Conservation (phyloP, 2,113 vertebrate genomes). For the Cynocephalus volans region DNA sequence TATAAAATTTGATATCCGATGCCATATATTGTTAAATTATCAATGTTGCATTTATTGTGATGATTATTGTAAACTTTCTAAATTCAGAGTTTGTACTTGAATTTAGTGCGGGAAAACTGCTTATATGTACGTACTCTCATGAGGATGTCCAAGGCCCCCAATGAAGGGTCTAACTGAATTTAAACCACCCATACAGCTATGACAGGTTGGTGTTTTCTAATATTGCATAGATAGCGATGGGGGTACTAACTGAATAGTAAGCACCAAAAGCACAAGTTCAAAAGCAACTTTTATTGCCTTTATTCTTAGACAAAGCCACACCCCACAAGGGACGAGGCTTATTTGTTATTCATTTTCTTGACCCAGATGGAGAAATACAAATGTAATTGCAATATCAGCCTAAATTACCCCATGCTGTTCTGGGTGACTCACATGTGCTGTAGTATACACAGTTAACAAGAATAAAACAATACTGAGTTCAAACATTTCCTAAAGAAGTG, state of each 20-base stretch:
- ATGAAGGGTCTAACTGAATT: neutral
- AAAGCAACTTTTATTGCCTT: conserved; percentile 56
- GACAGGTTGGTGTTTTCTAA: neutral
- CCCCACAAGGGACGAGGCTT: conserved; percentile 55
- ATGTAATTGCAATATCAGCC: conserved; percentile 77
- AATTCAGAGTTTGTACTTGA: neutral
- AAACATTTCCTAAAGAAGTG: conserved; percentile 67
- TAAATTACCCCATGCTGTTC: conserved; percentile 79
- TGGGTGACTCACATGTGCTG: conserved; percentile 62
- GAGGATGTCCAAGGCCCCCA: neutral
- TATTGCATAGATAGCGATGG: neutral
- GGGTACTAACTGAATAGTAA: neutral
- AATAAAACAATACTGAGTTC: conserved; percentile 77
- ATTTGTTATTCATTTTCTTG: conserved; percentile 77
- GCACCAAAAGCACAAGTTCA: neutral
- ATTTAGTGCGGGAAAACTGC: neutral
- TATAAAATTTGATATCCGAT: neutral
- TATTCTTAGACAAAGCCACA: conserved; percentile 56
- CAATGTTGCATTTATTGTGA: neutral
- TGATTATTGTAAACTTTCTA: neutral
- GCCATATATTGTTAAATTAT: neutral
- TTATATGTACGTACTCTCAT: neutral
- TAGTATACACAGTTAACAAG: conserved; percentile 71
- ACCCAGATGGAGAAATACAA: conserved; percentile 79
- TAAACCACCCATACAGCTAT: neutral